Evolutionary conservation across 2,888 invertebrate species (phyloP).

Genomic region (Harpagoxenus sublaevis): DNA sequence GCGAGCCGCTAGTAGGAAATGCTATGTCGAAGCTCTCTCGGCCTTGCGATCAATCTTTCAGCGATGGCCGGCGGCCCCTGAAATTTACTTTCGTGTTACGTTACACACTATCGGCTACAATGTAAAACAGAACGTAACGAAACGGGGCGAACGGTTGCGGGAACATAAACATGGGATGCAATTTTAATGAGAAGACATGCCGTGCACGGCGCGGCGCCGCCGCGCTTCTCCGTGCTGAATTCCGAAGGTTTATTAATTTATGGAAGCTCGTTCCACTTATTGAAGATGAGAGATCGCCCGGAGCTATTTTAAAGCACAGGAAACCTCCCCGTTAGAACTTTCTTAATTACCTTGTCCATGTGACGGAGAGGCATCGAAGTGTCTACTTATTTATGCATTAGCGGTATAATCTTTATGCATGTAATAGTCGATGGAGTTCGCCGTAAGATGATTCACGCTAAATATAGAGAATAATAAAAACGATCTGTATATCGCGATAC

Average conservation of each 20-base stretch:
- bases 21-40: conserved; percentile 50
- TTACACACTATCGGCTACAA: conserved; percentile 30
- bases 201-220: conserved; percentile 8
- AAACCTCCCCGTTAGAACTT: conserved; percentile 23
- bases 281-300: conserved; percentile 20
- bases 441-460: neutral
- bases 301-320: conserved; percentile 27
- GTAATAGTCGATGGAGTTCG: conserved; percentile 3
- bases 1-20: conserved; percentile 46
- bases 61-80: conserved; percentile 35
- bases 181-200: conserved; percentile 59
- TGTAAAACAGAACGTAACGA: conserved; percentile 50
- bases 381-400: conserved; percentile 40
- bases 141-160: conserved; percentile 45
- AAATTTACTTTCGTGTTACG: conserved; percentile 65
- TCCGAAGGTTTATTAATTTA: conserved; percentile 56
- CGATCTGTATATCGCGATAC: too few relatives aligned
- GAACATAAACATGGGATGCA: conserved; percentile 60
- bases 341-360: conserved; percentile 41
- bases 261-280: conserved; percentile 33
- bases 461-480: conserved; percentile 3
- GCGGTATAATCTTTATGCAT: conserved; percentile 14
- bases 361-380: neutral
- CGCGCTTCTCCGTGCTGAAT: neutral
- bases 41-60: conserved; percentile 68